Percentiles rank a stretch among this genome's conserved stretches.
Evolutionary conservation across 2,113 vertebrate species (phyloP).

Genomic region (Actenoides lindsayi): DNA sequence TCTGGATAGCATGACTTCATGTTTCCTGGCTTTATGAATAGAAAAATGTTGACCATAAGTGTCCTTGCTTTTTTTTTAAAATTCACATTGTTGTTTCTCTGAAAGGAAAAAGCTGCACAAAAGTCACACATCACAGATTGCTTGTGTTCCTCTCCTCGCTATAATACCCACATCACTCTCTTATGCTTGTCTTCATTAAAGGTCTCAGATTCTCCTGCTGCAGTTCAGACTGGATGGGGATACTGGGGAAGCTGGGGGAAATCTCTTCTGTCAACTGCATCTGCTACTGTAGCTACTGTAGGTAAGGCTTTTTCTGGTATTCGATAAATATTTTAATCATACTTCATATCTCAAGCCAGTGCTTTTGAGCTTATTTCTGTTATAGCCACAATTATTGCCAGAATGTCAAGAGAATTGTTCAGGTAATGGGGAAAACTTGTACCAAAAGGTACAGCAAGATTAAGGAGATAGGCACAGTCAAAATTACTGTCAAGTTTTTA

Average conservation of each 20-base stretch:
- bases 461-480: neutral
- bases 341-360: neutral
- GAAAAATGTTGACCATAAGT: neutral
- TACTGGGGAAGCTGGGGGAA: constrained; percentile 98
- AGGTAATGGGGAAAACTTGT: neutral
- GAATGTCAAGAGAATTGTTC: neutral
- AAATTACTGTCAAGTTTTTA: neutral
- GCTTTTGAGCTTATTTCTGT: constrained; percentile 8
- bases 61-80: neutral
- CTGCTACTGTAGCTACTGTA: constrained; percentile 92
- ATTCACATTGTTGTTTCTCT: neutral
- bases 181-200: constrained; percentile 52
- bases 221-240: constrained; percentile 87
- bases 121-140: neutral
- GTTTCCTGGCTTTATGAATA: neutral
- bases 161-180: neutral
- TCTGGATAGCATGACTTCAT: neutral
- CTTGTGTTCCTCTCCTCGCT: neutral
- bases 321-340: neutral
- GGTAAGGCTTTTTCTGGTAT: constrained; percentile 79
- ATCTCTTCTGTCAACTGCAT: constrained; percentile 90
- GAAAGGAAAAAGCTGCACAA: neutral
- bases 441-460: neutral
- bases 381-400: neutral
- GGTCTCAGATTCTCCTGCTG: constrained; percentile 69